Evolutionary conservation across 2,888 invertebrate genomes (phyloP), one percentile per base, ranked within the genome.

Genomic region (Pollenia labialis): DNA sequence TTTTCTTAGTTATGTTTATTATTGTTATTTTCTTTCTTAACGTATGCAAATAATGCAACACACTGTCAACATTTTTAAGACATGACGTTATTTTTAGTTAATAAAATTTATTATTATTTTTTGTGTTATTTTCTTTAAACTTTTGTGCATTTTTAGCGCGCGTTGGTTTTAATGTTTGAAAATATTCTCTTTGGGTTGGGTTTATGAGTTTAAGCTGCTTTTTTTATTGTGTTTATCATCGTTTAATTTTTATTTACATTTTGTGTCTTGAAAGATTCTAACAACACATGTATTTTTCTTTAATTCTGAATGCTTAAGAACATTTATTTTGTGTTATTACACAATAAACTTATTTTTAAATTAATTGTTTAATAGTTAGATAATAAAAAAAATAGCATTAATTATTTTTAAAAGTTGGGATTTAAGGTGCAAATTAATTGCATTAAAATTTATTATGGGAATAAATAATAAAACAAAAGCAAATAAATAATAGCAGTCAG

Each of bases 21-120:
- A 56, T 79, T 62, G 42, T 50, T 40, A 40, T 66, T 23, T 23
- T 23, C n/a, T 46, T 60, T 4, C 32, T 32, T 32, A 32, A 32
- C 32, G 32, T 54, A 52, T 81, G 76, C 81, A 79, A 85, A 69
- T 79, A 58, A 44, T 85, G 68, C 77, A 81, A 69, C 60, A 77
- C 54, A 62, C 54, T 52, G 1, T 56, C 12, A 48, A 54, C 81
- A 82, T 79, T 42, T 82, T 82, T 79, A 60, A 23, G 16, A 56
- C 62, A 82, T 75, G 85, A 79, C 79, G 85, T 69, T 72, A 62
- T 56, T 48, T 42, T 64, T 69, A 40, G 23, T 40, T 62, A 50
- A 62, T 8, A 64, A 56, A 32, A 80, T 62, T 71, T 42, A 42
- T 74, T 46, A 60, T 46, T 66, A 11, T 54, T 46, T 32, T 12